phyloP scores from a whole-genome alignment of 1,140 invertebrate species.

The Trinorchestia longiramus region DNA sequence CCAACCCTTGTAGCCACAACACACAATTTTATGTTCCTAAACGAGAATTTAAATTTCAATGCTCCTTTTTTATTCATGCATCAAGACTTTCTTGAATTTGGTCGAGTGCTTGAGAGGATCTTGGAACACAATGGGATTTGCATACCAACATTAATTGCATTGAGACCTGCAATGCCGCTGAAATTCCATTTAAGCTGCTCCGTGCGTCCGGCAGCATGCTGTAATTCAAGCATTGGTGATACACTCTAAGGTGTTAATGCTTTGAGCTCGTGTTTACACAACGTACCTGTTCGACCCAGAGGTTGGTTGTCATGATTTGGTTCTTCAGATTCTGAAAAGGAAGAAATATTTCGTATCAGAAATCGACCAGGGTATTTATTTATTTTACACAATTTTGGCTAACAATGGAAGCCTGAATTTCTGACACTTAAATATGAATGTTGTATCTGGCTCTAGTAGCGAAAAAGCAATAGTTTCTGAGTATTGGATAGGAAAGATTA shows the following conservation, averaged over 20 bases:
- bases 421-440: too few species aligned
- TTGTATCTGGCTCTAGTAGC: too few species aligned
- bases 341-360: slow-evolving; percentile 12
- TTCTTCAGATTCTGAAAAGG: slow-evolving; percentile 57
- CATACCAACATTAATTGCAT: neutral
- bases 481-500: neutral
- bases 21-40: neutral
- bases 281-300: slow-evolving; percentile 44
- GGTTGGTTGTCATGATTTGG: slow-evolving; percentile 57
- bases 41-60: neutral
- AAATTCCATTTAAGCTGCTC: neutral
- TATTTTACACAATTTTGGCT: neutral
- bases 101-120: neutral
- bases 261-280: neutral
- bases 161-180: neutral
- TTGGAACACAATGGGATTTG: neutral
- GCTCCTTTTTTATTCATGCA: neutral
- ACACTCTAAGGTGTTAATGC: neutral
- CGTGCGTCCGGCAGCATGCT: neutral
- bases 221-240: neutral
- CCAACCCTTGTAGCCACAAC: neutral
- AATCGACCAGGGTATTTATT: neutral
- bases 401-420: too few species aligned
- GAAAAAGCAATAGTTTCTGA: too few species aligned
- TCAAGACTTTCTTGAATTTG: neutral